These are phyloP conservation scores for Xenus cinereus DNA, from an alignment of 2,113 vertebrate genomes.

Conservation along the genomic window DNA sequence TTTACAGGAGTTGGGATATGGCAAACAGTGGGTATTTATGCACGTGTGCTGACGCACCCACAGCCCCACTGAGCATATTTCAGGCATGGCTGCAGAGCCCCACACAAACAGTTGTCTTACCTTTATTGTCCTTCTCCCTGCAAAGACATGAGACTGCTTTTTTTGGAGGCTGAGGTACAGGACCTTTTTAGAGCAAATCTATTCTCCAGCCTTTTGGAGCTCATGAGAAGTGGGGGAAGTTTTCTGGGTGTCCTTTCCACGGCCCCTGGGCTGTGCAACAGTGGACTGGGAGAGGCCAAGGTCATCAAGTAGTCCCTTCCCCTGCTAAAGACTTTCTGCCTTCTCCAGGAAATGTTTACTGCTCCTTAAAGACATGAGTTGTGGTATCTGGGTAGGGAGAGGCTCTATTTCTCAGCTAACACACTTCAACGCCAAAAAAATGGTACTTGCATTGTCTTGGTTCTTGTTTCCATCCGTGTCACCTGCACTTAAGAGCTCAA, in stretches of 20 bases:
- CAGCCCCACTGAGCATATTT: accelerated
- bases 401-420: background rate
- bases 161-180: background rate
- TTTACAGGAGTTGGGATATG: background rate
- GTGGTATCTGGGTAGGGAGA: background rate
- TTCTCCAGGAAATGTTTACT: background rate
- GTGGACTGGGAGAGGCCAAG: background rate
- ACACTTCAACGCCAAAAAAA: background rate
- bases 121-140: background rate
- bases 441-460: background rate
- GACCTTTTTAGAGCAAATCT: background rate
- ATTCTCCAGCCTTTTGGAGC: background rate
- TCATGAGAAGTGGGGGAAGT: background rate
- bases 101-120: background rate
- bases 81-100: background rate
- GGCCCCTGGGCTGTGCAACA: background rate
- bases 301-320: background rate
- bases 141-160: background rate
- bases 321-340: background rate
- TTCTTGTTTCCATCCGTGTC: background rate
- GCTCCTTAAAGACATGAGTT: background rate
- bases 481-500: background rate
- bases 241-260: background rate
- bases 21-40: background rate
- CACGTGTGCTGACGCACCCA: background rate